Base-by-base conservation (phyloP, 2,797 vertebrate genomes). In the Acipenser ruthenus region DNA sequence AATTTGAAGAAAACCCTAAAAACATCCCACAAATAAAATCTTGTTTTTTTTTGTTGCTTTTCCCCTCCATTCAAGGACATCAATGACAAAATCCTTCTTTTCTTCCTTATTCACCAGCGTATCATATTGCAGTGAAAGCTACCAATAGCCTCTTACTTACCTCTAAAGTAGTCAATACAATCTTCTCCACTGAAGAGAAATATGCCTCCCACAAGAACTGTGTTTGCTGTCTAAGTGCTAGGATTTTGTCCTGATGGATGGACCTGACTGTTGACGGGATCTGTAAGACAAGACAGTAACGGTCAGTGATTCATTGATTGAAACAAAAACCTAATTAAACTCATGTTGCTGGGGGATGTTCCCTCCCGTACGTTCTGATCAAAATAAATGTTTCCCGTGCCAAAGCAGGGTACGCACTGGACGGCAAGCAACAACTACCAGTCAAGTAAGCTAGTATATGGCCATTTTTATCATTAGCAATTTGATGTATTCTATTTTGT, bases 131-230 rank as follows among this genome's bases (percentile, higher is more conserved):
- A 37, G 37, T 5, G 37, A 37, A 37, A 37, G 37, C 37, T 5
- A 37, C 37, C 37, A 5, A 37, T 37, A 37, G 13, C 64, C 71
- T 72, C 74, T 77, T 79, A 86, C 94, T 98, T 81, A 99, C 96
- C 94, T 96, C 96, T 87, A 99, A 89, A 79, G 96, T 97, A 84
- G 95, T 98, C 89, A 97, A 93, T 88, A 99, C 96, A 83, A 99
- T 98, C 91, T 97, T 98, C 86, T 99, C 96, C 89, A 99, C 93
- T 62, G 96, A 98, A 83, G 95, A 98, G 92, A 99, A 99, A 92
- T 99, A 99, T 77, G 96, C 95, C 89, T 99, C 96, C 96, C 96
- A 99, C 83, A 98, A 94, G 91, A 99, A 95, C 91, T 99, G 96
- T 67, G 96, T 98, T 89, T 99, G 96, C 87, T 98, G 96, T 86